A percentile compares a stretch with the other conserved stretches of the same genome.
Evolutionary conservation across 2,113 vertebrate genomes (phyloP).

Genomic region (Alaudala cheleensis): DNA sequence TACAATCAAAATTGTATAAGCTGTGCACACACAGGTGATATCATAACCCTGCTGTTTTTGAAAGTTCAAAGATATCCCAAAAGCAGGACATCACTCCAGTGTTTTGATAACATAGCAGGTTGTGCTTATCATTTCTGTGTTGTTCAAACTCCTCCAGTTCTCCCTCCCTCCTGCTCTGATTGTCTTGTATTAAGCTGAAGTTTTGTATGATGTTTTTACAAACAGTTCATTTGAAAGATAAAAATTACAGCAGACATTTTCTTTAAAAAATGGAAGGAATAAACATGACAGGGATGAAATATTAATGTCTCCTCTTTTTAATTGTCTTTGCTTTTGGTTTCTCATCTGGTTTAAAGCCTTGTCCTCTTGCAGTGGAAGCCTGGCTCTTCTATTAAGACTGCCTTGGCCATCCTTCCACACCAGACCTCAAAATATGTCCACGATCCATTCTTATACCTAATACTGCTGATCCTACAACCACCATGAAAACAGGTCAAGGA

Average conservation of each 20-base stretch:
- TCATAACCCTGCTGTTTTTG: rapidly evolving
- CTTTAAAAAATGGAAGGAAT: neutral
- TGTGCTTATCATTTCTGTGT: neutral
- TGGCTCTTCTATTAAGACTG: neutral
- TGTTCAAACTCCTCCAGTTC: neutral
- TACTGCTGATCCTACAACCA: neutral
- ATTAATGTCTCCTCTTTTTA: neutral
- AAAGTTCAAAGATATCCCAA: neutral
- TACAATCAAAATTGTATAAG: neutral
- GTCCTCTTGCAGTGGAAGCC: neutral
- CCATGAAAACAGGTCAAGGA: neutral
- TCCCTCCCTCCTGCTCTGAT: rapidly evolving
- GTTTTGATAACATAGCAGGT: neutral
- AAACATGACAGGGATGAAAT: neutral
- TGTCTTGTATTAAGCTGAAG: neutral
- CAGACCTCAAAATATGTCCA: neutral
- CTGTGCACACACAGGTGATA: neutral
- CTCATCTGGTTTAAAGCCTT: neutral
- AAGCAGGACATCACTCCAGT: neutral
- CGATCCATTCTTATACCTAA: neutral
- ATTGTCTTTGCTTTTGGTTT: neutral
- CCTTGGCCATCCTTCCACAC: neutral
- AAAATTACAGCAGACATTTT: neutral
- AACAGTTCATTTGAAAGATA: neutral
- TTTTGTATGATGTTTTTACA: neutral